phyloP scores from a whole-genome alignment of 2,888 invertebrate genomes.

The Polyommatus icarus region DNA sequence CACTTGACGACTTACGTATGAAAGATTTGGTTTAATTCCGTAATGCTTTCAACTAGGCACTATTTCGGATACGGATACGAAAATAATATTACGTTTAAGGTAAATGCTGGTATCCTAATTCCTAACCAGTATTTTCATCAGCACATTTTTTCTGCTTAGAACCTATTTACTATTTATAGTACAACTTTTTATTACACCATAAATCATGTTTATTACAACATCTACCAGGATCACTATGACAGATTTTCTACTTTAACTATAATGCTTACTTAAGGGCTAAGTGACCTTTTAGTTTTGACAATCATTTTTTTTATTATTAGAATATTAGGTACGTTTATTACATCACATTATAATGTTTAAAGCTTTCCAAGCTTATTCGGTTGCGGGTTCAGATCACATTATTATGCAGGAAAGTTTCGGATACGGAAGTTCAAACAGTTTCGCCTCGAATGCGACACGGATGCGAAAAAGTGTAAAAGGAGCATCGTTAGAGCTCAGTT shows the following conservation, averaged over 20 bases:
- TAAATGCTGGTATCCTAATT: no score
- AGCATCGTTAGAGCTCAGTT: conserved; percentile 54
- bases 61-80: conserved; percentile 14
- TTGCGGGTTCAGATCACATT: neutral
- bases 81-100: neutral
- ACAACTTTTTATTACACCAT: no score
- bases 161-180: no score
- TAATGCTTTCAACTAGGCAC: conserved; percentile 3
- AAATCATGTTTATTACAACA: no score
- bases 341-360: neutral
- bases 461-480: conserved; percentile 52
- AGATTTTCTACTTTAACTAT: no score
- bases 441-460: conserved; percentile 39
- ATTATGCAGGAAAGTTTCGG: neutral
- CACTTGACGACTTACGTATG: conserved; percentile 24
- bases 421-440: conserved; percentile 34
- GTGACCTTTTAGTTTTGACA: no score
- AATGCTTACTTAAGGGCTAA: no score
- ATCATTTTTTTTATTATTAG: no score
- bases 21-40: conserved; percentile 23
- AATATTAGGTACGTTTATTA: no score
- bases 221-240: no score
- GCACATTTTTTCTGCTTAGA: no score
- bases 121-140: no score
- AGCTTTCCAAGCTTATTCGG: neutral